phyloP scores from a whole-genome alignment of 2,113 vertebrate genomes.

The Aix galericulata region DNA sequence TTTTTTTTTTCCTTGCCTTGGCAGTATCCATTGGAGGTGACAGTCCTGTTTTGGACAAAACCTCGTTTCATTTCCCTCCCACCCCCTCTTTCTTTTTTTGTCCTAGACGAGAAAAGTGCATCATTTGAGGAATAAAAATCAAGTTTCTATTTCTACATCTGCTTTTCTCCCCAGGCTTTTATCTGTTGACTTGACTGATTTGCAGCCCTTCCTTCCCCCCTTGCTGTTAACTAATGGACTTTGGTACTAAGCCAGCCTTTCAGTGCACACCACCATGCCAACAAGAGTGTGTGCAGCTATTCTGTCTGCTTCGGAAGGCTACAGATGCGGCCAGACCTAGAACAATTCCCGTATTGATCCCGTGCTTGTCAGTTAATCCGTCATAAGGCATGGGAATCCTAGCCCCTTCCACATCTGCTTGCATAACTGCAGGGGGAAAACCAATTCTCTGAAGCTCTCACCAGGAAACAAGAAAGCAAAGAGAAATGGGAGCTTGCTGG shows the following conservation, averaged over 20 bases:
- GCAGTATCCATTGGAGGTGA: neutral
- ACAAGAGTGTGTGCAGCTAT: conserved; percentile 30
- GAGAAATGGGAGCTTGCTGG: conserved; percentile 54
- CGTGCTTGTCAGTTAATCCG: conserved; percentile 65
- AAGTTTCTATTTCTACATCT: conserved; percentile 15
- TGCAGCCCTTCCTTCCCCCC: conserved; percentile 14
- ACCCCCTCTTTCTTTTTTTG: neutral
- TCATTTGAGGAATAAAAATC: conserved; percentile 19
- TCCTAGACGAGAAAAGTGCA: neutral
- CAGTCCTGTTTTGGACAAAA: neutral
- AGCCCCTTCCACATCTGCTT: conserved; percentile 77
- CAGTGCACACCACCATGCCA: conserved; percentile 53
- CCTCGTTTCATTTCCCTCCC: neutral
- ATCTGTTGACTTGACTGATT: conserved; percentile 54
- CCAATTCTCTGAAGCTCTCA: conserved; percentile 69
- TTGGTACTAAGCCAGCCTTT: conserved; percentile 55
- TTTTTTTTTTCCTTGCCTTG: neutral
- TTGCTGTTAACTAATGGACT: conserved; percentile 55
- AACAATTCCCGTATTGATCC: conserved; percentile 73
- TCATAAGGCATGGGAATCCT: conserved; percentile 76
- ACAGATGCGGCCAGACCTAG: conserved; percentile 52
- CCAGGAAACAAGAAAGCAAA: conserved; percentile 53
- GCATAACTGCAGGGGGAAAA: conserved; percentile 65
- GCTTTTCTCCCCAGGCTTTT: conserved; percentile 33
- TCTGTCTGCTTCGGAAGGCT: conserved; percentile 56